Evolutionary conservation across 2,113 vertebrate genomes (phyloP).

Genomic region (Antennarius striatus): DNA sequence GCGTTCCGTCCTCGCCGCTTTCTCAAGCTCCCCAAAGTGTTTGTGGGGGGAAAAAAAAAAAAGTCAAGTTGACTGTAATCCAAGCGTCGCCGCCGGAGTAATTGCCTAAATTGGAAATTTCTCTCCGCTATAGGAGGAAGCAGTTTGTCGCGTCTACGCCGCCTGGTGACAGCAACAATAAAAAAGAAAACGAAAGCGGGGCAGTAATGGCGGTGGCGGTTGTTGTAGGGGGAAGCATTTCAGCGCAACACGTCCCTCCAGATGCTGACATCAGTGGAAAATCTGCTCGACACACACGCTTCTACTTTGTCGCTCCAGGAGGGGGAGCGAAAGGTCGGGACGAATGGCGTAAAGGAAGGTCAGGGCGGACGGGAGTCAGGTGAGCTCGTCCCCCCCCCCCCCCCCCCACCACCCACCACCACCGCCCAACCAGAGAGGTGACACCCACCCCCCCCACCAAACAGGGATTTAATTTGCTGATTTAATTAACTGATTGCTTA

Average conservation of each 20-base stretch:
- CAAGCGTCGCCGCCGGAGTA: slow-evolving; percentile 35
- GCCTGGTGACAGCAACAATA: slow-evolving; percentile 49
- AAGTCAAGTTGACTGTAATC: slow-evolving; percentile 46
- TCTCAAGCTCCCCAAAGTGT: slow-evolving; percentile 36
- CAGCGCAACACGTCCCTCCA: slow-evolving; percentile 29
- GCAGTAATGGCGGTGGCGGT: slow-evolving; percentile 28
- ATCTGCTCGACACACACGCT: slow-evolving; percentile 26
- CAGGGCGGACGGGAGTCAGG: slow-evolving; percentile 36
- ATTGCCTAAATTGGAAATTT: slow-evolving; percentile 40
- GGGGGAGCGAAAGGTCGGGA: too few species aligned
- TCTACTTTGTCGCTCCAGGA: too few species aligned
- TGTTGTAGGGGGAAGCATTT: slow-evolving; percentile 29
- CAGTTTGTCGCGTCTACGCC: slow-evolving; percentile 38
- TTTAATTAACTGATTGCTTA: slow-evolving; percentile 81
- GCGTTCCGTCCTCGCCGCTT: slow-evolving; percentile 27
- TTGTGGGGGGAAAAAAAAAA: slow-evolving; percentile 31
- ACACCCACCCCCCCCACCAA: slow-evolving; percentile 69
- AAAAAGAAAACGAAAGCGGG: slow-evolving; percentile 42
- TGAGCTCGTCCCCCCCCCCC: slow-evolving; percentile 36
- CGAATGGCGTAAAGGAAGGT: not conserved
- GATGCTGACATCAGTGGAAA: slow-evolving; percentile 71
- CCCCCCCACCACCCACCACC: slow-evolving; percentile 62
- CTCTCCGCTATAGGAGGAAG: slow-evolving; percentile 19
- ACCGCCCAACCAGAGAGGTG: slow-evolving; percentile 63
- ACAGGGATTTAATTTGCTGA: slow-evolving; percentile 78